These are phyloP conservation scores for Novumbra hubbsi DNA, from an alignment of 2,797 vertebrate species.

Conservation along the genomic window DNA sequence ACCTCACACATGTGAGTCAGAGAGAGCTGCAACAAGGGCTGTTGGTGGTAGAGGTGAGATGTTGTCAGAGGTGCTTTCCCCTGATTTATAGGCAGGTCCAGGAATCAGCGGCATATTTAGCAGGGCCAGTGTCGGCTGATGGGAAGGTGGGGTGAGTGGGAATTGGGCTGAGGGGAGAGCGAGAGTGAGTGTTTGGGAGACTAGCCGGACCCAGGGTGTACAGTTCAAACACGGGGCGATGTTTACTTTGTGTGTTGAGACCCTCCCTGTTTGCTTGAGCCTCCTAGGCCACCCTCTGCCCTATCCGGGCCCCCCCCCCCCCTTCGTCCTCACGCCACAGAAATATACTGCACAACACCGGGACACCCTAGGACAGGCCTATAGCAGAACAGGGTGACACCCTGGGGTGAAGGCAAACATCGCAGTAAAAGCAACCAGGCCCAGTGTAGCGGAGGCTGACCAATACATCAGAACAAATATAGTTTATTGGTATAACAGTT, in stretches of 20 bases:
- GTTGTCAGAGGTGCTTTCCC: conserved; percentile 66
- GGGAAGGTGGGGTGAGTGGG: conserved; percentile 59
- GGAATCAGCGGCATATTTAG: conserved; percentile 73
- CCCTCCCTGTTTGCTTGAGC: conserved; percentile 69
- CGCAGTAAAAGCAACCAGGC: not conserved
- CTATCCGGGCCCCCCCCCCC: conserved; percentile 12
- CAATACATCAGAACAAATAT: not conserved
- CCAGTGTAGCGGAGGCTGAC: not conserved
- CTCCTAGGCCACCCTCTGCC: conserved; percentile 44
- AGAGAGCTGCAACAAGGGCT: conserved; percentile 42
- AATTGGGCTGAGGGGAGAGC: conserved; percentile 54
- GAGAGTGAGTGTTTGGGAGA: conserved; percentile 66
- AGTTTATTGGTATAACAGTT: not conserved
- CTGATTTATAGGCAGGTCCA: conserved; percentile 67
- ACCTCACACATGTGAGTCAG: conserved; percentile 37
- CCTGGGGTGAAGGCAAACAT: not conserved
- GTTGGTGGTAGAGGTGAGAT: conserved; percentile 63
- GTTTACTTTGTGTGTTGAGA: conserved; percentile 72
- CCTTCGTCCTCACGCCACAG: conserved; percentile 60
- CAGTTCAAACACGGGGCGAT: conserved; percentile 76
- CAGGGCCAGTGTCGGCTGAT: conserved; percentile 46
- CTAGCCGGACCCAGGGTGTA: conserved; percentile 65
- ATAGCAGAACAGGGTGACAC: conserved; percentile 14
- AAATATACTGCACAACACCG: conserved; percentile 62
- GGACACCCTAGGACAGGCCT: conserved; percentile 59